Conservation (phyloP, 1,140 invertebrate genomes). For the Fopius arisanus region DNA sequence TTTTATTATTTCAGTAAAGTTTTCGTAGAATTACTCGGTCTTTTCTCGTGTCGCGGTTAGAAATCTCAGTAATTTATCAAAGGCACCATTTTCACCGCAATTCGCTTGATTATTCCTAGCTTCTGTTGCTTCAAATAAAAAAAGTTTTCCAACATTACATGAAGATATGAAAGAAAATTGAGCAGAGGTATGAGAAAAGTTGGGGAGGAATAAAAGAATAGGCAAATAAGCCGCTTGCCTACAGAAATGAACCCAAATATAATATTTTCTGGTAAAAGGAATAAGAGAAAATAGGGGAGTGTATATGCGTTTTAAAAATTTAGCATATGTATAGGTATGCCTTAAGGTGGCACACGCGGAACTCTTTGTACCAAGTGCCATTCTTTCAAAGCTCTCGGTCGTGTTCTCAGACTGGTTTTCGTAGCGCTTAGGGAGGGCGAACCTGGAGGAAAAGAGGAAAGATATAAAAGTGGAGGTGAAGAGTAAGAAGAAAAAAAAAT, state of each 20-base stretch:
- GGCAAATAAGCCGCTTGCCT: slow-evolving; percentile 21
- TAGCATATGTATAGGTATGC: neutral
- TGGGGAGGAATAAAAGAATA: neutral
- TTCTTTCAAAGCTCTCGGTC: neutral
- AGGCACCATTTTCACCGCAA: slow-evolving; percentile 18
- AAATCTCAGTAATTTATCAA: slow-evolving; percentile 25
- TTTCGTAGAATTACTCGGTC: neutral
- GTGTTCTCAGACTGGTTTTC: neutral
- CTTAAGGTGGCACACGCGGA: neutral
- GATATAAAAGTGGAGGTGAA: neutral
- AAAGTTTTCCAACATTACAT: neutral
- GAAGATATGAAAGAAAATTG: neutral
- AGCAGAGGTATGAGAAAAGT: neutral
- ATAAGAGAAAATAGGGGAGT: neutral
- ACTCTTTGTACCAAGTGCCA: neutral
- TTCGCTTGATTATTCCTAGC: slow-evolving; percentile 10
- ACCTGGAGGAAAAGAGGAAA: neutral
- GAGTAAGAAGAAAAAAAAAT: neutral
- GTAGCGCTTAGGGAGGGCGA: neutral
- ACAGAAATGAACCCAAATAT: slow-evolving; percentile 28
- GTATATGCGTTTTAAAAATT: neutral
- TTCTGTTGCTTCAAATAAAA: neutral
- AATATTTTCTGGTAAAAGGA: slow-evolving; percentile 17
- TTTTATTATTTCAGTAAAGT: neutral
- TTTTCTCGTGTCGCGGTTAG: neutral